A percentile compares a stretch with the other conserved stretches of the same genome.
phyloP scores from a whole-genome alignment of 2,113 vertebrate genomes.

The Nothoprocta perdicaria region DNA sequence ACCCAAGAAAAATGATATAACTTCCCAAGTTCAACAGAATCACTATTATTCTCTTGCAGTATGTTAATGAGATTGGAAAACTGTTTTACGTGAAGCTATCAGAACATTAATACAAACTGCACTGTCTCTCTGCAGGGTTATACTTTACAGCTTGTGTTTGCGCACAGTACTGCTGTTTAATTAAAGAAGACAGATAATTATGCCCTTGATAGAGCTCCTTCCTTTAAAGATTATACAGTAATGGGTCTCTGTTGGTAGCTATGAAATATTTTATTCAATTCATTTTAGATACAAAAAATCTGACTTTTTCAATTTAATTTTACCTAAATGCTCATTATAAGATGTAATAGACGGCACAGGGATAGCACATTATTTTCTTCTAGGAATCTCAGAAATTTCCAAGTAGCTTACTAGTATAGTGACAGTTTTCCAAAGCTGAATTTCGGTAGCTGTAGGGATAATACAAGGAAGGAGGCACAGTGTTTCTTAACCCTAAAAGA shows the following conservation, averaged over 20 bases:
- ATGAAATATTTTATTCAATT: background rate
- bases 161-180: background rate
- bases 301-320: background rate
- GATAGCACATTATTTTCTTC: background rate
- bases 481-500: background rate
- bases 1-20: background rate
- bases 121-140: background rate
- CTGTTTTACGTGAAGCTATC: background rate
- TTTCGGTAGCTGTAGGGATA: background rate
- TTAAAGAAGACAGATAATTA: slow-evolving; percentile 3
- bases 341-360: background rate
- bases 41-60: background rate
- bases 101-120: background rate
- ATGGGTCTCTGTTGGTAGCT: background rate
- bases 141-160: background rate
- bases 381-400: background rate
- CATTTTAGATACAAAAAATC: background rate
- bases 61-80: background rate
- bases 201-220: background rate
- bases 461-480: background rate
- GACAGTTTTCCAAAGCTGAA: background rate
- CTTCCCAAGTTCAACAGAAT: background rate
- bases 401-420: background rate
- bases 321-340: background rate
- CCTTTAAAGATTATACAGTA: background rate